Conservation (phyloP, 1,140 invertebrate species). For the Thrips palmi region DNA sequence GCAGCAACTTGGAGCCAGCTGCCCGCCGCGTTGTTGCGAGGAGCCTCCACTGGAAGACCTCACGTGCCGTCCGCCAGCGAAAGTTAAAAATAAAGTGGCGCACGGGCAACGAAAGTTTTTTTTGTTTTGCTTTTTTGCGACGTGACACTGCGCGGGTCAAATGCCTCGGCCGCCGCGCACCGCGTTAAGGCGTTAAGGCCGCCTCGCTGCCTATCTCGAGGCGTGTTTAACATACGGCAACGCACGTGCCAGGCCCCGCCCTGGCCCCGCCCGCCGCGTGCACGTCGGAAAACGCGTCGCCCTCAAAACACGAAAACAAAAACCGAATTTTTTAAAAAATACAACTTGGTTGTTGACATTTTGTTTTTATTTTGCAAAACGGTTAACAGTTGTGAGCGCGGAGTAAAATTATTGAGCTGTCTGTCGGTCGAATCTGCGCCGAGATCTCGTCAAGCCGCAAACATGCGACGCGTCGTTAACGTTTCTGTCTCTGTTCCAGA, state of each 20-base stretch:
- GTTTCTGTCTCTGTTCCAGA: too few relatives aligned
- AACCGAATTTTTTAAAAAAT: slow-evolving; percentile 6
- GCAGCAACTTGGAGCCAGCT: not conserved
- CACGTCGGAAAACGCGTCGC: slow-evolving; percentile 3
- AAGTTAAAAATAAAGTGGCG: slow-evolving; percentile 2
- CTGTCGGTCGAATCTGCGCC: too few relatives aligned
- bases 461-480: too few relatives aligned
- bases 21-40: not conserved
- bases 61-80: not conserved
- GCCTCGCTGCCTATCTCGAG: slow-evolving; percentile 7
- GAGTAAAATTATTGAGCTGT: too few relatives aligned
- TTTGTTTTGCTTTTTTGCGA: slow-evolving; percentile 6
- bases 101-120: not conserved
- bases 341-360: slow-evolving; percentile 9
- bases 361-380: too few relatives aligned
- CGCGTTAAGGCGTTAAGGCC: slow-evolving; percentile 2
- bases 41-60: not conserved
- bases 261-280: not conserved
- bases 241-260: not conserved
- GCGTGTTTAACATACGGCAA: slow-evolving; percentile 3
- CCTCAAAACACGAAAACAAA: slow-evolving; percentile 3
- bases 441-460: too few relatives aligned
- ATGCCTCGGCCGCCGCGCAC: too few relatives aligned
- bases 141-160: too few relatives aligned
- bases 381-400: too few relatives aligned